Base-by-base conservation (phyloP, 2,888 invertebrate genomes). In the Oligia fasciuncula region DNA sequence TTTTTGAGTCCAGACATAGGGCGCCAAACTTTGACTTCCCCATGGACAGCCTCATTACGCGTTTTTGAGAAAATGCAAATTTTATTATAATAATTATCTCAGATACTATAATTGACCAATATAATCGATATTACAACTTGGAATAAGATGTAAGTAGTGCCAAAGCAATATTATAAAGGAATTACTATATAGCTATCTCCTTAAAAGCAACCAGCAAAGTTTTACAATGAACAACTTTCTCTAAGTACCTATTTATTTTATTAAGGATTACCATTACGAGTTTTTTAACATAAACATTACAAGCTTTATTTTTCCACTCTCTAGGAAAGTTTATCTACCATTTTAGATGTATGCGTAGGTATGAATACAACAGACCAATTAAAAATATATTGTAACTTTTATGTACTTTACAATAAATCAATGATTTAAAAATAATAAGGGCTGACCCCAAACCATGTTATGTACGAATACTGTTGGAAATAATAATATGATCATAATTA, bases 301-400 rank as follows among this genome's bases (percentile, higher is more conserved):
- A 54, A 35, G 29, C 43, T 49, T 54, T 79, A 70, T 54, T 80
- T 80, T 46, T 72, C 11, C 46, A 75, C 43, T 51, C 40, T 43
- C 68, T 76, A 75, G 49, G 14, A 63, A 73, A 65, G 13, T 49
- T 79, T 78, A 71, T 67, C 76, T 74, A 79, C 43, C 43, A 79
- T 74, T 80, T 85, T 70, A 79, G 63, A 77, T 66, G 63, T 65
- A 78, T 80, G 72, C 43, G 19, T 81, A 29, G 29, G 29, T 29
- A 77, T 76, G 51, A 79, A 77, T 88, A 89, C 87, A 87, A 89
- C 89, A 89, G 88, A 85, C 70, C 60, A 73, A 54, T 85, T 70
- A 83, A 81, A 82, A 79, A 67, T 76, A 85, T 69, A 80, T 83
- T 77, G 73, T 76, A 76, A 77, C 72, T 80, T 77, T 65, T 66